Percentiles rank a stretch among this genome's conserved stretches.
Conservation (phyloP, 1,140 invertebrate genomes). For the Drosophila albomicans region DNA sequence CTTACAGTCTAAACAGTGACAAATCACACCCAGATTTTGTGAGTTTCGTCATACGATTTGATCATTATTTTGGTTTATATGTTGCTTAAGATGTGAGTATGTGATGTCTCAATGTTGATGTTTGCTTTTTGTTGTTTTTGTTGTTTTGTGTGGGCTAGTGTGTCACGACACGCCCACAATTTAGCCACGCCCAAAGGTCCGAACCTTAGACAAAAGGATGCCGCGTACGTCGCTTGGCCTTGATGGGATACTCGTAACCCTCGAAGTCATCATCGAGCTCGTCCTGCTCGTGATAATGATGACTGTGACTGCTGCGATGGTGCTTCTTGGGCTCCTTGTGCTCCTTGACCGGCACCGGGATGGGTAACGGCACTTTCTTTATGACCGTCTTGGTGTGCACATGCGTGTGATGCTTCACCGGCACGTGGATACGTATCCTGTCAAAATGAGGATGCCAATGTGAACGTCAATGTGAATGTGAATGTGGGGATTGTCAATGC, state of each 20-base stretch:
- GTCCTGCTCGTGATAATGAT: slow-evolving; percentile 72
- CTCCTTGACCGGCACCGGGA: slow-evolving; percentile 82
- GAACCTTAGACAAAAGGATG: slow-evolving; percentile 77
- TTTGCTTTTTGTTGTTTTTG: too few relatives aligned
- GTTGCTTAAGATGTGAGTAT: slow-evolving; percentile 58
- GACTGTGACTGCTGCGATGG: slow-evolving; percentile 70
- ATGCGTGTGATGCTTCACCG: slow-evolving; percentile 84
- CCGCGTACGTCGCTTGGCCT: slow-evolving; percentile 75
- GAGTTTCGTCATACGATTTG: slow-evolving; percentile 30
- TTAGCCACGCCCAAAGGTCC: slow-evolving; percentile 12
- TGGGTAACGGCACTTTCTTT: slow-evolving; percentile 83
- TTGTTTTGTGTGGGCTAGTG: background rate
- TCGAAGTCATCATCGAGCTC: slow-evolving; percentile 79
- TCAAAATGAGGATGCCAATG: slow-evolving; percentile 13
- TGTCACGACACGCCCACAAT: slow-evolving; percentile 37
- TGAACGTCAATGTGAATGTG: background rate
- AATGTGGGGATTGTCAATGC: slow-evolving; percentile 23
- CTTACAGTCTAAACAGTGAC: slow-evolving; percentile 66
- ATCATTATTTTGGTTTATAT: slow-evolving; percentile 76
- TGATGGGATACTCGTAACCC: slow-evolving; percentile 83
- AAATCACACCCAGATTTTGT: slow-evolving; percentile 73
- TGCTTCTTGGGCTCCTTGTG: slow-evolving; percentile 77
- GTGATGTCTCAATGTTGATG: background rate
- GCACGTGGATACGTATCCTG: slow-evolving; percentile 84
- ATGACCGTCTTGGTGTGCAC: slow-evolving; percentile 83